Percentiles rank a stretch among this genome's conserved stretches.
phyloP scores from a whole-genome alignment of 2,888 invertebrate species.

The Dryococelus australis region DNA sequence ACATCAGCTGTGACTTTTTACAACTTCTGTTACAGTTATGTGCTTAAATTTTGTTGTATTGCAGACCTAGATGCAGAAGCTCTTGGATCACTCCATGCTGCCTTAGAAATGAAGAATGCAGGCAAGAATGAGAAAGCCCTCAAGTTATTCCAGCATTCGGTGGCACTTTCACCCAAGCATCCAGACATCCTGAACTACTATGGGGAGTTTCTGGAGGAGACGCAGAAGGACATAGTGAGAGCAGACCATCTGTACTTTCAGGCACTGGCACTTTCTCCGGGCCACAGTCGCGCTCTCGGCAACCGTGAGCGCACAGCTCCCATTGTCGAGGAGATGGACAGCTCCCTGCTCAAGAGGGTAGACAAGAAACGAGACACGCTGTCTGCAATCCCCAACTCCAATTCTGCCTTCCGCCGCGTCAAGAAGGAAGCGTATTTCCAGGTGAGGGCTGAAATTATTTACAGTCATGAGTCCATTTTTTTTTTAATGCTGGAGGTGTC shows the following conservation, averaged over 20 bases:
- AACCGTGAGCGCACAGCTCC: conserved; percentile 87
- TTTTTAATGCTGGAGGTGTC: no score
- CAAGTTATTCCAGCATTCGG: conserved; percentile 88
- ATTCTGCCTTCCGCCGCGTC: conserved; percentile 81
- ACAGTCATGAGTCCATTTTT: no score
- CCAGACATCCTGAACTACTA: conserved; percentile 71
- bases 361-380: conserved; percentile 86
- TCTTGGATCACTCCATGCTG: conserved; percentile 82
- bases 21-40: no score
- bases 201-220: conserved; percentile 91
- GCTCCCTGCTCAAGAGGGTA: conserved; percentile 76
- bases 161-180: conserved; percentile 89
- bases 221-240: conserved; percentile 81
- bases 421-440: conserved; percentile 96
- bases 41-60: not conserved
- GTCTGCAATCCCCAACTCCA: conserved; percentile 80
- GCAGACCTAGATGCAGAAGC: conserved; percentile 68
- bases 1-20: no score
- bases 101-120: conserved; percentile 80
- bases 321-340: conserved; percentile 89
- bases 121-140: conserved; percentile 88
- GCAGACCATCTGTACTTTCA: conserved; percentile 92
- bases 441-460: conserved; percentile 44
- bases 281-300: conserved; percentile 67
- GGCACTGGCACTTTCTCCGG: conserved; percentile 82